phyloP scores from a whole-genome alignment of 2,113 vertebrate genomes.

The Sialia sialis region DNA sequence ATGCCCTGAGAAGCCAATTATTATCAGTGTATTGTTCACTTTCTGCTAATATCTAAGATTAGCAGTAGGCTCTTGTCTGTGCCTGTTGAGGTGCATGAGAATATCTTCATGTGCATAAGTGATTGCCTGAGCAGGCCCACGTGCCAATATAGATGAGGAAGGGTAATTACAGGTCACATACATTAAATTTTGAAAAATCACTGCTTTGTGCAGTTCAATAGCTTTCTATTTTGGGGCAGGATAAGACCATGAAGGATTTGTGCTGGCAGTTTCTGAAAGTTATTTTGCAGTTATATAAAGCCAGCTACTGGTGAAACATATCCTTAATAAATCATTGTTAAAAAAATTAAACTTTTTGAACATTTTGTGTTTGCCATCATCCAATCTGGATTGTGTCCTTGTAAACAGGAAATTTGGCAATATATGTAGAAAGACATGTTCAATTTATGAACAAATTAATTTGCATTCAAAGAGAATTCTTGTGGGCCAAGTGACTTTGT shows the following conservation, averaged over 20 bases:
- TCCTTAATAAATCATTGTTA: neutral
- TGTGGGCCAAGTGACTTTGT: neutral
- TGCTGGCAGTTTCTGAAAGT: neutral
- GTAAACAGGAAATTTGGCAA: neutral
- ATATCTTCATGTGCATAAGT: neutral
- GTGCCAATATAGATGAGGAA: neutral
- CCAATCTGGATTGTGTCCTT: neutral
- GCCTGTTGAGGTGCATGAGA: neutral
- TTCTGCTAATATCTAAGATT: constrained; percentile 12
- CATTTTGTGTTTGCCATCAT: neutral
- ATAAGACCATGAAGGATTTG: neutral
- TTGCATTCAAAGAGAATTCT: constrained; percentile 2
- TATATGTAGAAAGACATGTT: neutral
- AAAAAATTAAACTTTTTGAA: neutral
- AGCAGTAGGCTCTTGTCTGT: neutral
- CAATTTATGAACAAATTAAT: neutral
- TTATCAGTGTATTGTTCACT: constrained; percentile 6
- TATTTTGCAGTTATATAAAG: neutral
- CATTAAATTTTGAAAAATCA: constrained; percentile 40
- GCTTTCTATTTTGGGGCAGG: neutral
- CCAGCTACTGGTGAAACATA: neutral
- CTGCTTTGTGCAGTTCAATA: neutral
- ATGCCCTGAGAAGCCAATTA: neutral
- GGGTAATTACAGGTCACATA: neutral
- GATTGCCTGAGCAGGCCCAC: neutral